phyloP scores from a whole-genome alignment of 2,797 vertebrate genomes.

The Hipposideros larvatus region DNA sequence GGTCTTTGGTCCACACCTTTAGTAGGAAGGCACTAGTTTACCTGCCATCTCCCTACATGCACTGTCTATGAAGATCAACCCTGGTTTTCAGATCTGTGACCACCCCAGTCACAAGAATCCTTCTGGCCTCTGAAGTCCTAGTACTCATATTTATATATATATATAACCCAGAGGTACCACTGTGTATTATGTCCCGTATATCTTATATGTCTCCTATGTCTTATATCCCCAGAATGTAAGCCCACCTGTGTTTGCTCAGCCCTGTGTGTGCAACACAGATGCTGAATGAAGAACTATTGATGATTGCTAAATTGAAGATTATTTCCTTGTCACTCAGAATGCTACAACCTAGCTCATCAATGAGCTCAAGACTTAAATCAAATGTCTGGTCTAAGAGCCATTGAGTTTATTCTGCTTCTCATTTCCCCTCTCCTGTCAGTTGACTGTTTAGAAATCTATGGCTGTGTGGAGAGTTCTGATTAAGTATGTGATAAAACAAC shows the following conservation, averaged over 20 bases:
- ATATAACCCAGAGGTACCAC: background rate
- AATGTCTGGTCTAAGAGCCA: background rate
- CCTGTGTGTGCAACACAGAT: background rate
- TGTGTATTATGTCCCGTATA: background rate
- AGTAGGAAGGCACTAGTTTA: background rate
- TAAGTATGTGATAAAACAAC: background rate
- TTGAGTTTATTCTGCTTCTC: background rate
- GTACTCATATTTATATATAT: background rate
- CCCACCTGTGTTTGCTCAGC: background rate
- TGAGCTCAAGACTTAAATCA: background rate
- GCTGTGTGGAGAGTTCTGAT: background rate
- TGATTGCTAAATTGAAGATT: background rate
- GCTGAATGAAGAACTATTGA: background rate
- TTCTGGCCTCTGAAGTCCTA: background rate
- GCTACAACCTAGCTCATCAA: background rate
- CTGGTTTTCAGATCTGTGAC: background rate
- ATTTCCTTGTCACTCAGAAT: slow-evolving; percentile 12
- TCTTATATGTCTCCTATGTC: background rate
- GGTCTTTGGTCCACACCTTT: background rate
- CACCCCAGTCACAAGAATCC: background rate
- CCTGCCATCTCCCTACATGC: background rate
- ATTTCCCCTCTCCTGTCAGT: background rate
- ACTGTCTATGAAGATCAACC: background rate
- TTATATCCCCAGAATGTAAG: background rate
- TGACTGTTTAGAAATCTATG: background rate